A percentile compares a stretch with the other conserved stretches of the same genome.
These are phyloP conservation scores for Ardeotis arabs DNA, from an alignment of 2,113 vertebrate genomes.

Conservation along the genomic window DNA sequence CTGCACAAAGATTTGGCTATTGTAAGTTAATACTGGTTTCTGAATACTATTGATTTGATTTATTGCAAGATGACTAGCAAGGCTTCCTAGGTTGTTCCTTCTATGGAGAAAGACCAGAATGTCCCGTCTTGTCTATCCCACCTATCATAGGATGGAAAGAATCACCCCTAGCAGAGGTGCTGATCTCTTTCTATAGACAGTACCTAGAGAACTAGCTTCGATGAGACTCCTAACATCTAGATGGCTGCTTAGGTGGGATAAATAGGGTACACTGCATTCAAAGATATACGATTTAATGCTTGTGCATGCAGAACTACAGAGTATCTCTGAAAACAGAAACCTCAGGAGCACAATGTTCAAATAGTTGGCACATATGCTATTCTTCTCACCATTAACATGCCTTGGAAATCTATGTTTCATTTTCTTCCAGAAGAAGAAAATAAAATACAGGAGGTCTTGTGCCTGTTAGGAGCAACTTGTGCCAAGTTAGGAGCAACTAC, in stretches of 20 bases:
- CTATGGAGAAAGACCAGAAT: too few relatives aligned
- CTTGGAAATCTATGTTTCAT: neutral
- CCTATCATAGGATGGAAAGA: too few relatives aligned
- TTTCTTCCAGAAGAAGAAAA: neutral
- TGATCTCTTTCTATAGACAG: too few relatives aligned
- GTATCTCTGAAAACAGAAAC: neutral
- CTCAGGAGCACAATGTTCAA: neutral
- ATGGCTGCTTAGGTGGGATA: neutral
- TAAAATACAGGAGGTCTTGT: neutral
- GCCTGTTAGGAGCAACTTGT: neutral
- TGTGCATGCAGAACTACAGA: neutral
- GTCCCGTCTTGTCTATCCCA: too few relatives aligned
- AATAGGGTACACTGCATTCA: neutral
- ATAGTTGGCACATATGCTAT: neutral
- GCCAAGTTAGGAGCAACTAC: neutral
- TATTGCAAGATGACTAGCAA: too few relatives aligned
- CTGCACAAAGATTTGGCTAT: too few relatives aligned
- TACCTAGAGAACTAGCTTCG: too few relatives aligned
- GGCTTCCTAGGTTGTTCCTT: too few relatives aligned
- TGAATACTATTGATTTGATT: too few relatives aligned
- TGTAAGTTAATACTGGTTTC: too few relatives aligned
- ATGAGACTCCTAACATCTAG: too few relatives aligned
- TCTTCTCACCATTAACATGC: neutral
- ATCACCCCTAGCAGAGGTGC: too few relatives aligned
- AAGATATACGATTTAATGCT: neutral